Base-by-base conservation (phyloP, 2,113 vertebrate species). In the Cacatua alba region DNA sequence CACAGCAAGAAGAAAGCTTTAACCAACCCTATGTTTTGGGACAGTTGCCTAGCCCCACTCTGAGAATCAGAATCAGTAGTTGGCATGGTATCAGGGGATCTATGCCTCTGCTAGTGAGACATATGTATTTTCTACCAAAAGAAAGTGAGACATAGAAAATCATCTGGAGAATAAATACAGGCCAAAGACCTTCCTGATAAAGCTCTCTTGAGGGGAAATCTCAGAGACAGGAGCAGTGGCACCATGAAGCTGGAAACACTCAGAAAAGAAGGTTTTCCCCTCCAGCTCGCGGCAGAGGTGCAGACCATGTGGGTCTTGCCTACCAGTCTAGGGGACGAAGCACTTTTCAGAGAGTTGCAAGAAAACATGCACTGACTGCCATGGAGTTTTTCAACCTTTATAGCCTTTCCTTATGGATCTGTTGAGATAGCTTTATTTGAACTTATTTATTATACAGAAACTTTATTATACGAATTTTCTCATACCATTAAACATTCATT, bases 31-130 rank as follows among this genome's bases (percentile, higher is more conserved):
- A 43, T 5, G 6, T 31, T 6, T 29, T 28, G n/a, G 13, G 11
- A 16, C 29, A 77, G 31, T 17, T 74, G 9, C 16, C 6, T 37
- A 74, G 4, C 7, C 25, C 41, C 18, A 26, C 23, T 60, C 25
- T n/a, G 8, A 35, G 62, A 92, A 41, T 18, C 16, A 53, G 17
- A 74, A 80, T 26, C 0, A 0, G 11, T 52, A 17, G 3, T 4
- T 84, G 43, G 20, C 28, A 20, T 15, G 29, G 17, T 15, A 62
- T 9, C 31, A 78, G 39, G 51, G 35, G 25, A 77, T 39, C 13
- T n/a, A 81, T 44, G 14, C 49, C 49, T 70, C 53, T 86, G 39
- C 7, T 31, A 46, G n/a, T 0, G 0, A 46, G 4, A 55, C 0
- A 0, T 21, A 31, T 11, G 31, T 13, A 6, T 35, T 69, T 84